Base-by-base conservation (phyloP, 2,888 invertebrate genomes). In the Rhaphigaster nebulosa region DNA sequence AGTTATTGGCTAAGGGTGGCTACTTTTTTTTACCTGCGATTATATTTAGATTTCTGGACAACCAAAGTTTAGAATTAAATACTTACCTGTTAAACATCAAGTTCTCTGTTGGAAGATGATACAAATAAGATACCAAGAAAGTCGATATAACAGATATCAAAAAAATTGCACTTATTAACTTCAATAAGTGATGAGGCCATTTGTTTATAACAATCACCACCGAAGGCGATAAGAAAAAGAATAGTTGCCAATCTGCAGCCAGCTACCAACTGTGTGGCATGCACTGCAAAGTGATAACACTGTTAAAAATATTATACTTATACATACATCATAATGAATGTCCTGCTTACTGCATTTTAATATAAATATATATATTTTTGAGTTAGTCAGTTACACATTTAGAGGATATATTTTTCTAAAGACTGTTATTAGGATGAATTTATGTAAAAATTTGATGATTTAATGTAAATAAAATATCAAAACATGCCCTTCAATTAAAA, bases 261-360 rank as follows among this genome's bases (percentile, higher is more conserved):
- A 90, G 29, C 87, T 90, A 90, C 90, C 90, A 90, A 80, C 80
- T 90, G 87, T 84, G 84, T 54, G 90, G 90, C 80, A 90, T 80
- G 52, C 90, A 90, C 90, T 87, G 34, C 10, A 87, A 87, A 50
- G 10, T 34, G 4, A 54, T 29, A 52, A n/a, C 4, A 15, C 29
- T 29, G 34, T 80, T 80, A 26, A 41, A 41, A 38, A 80, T 80
- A 80, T 80, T 80, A 38, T 41, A 23, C 23, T 29, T n/a, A 76
- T 38, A 8, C 20, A n/a, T 18, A 20, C 1, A 10, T 12, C n/a
- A 60, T 60, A 56, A n/a, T 60, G 26, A 26, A n/a, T 60, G 4
- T n/a, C 0, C 20, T 8, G 1, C n/a, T n/a, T 60, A 2, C 8
- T 76, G 38, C 76, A 76, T 15, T 15, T 29, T 38, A 38, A 76